phyloP scores from a whole-genome alignment of 2,888 invertebrate species.

The Drosophila glabriapex region DNA sequence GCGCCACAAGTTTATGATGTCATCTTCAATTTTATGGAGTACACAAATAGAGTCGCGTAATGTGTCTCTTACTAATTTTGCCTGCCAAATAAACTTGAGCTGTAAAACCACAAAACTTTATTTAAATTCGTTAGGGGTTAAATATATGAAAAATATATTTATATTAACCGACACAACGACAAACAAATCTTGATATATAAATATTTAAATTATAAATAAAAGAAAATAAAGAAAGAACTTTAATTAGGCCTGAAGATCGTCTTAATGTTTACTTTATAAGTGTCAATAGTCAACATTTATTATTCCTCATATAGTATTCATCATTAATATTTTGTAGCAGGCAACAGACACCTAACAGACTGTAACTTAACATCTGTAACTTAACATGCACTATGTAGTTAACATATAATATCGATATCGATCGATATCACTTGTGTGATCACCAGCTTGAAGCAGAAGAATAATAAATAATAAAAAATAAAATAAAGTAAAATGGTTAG shows the following conservation, averaged over 20 bases:
- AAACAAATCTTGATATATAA: neutral
- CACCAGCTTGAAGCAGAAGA: too few species aligned
- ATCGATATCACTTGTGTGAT: too few species aligned
- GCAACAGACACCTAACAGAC: too few species aligned
- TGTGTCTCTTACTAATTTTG: constrained; percentile 66
- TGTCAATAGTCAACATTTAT: neutral
- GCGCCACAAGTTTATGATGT: constrained; percentile 70
- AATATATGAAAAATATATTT: neutral
- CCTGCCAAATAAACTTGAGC: neutral
- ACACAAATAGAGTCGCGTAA: constrained; percentile 73
- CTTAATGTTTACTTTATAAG: neutral
- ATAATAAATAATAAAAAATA: too few species aligned
- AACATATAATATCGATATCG: too few species aligned
- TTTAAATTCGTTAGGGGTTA: neutral
- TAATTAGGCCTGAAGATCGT: neutral
- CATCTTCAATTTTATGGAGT: constrained; percentile 55
- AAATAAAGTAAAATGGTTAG: too few species aligned
- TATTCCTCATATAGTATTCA: too few species aligned
- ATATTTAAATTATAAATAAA: neutral
- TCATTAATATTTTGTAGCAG: too few species aligned
- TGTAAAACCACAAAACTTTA: constrained; percentile 10
- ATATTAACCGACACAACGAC: neutral
- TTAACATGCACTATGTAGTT: too few species aligned
- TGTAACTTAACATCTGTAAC: too few species aligned
- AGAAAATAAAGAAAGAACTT: neutral